Percentiles rank a stretch among this genome's conserved stretches.
Evolutionary conservation across 1,140 invertebrate species (phyloP).

Genomic region (Bursaphelenchus mucronatus): DNA sequence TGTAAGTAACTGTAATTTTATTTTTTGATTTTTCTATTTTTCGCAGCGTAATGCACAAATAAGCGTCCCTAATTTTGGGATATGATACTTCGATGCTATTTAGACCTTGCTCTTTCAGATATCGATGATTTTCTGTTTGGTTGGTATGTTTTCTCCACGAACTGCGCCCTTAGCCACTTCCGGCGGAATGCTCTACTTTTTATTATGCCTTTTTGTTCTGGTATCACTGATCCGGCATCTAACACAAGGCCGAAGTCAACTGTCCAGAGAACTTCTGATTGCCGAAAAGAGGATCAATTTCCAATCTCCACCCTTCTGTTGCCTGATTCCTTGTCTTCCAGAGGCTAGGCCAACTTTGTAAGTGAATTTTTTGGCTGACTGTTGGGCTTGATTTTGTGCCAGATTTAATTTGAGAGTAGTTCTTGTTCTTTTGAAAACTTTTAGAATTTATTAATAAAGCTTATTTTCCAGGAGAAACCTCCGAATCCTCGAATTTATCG

Average conservation of each 20-base stretch:
- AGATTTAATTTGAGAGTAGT: neutral
- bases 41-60: constrained; percentile 7
- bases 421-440: neutral
- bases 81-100: neutral
- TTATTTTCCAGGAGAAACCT: constrained; percentile 31
- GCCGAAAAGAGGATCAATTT: constrained; percentile 31
- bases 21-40: neutral
- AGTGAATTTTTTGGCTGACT: constrained; percentile 10
- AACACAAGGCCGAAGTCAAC: constrained; percentile 20
- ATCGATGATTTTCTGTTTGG: constrained; percentile 32
- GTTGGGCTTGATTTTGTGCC: neutral
- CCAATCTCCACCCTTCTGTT: constrained; percentile 38
- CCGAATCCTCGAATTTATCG: constrained; percentile 37
- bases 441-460: no score
- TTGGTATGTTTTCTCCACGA: constrained; percentile 41
- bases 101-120: constrained; percentile 21
- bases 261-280: constrained; percentile 17
- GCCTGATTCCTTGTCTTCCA: constrained; percentile 31
- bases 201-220: constrained; percentile 39
- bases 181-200: constrained; percentile 41
- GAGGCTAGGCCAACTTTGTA: constrained; percentile 29
- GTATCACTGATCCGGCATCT: constrained; percentile 43
- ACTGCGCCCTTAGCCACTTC: constrained; percentile 34
- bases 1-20: constrained; percentile 23
- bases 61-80: neutral